These are phyloP conservation scores for Myotis yumanensis DNA, from an alignment of 2,113 vertebrate genomes.

Conservation along the genomic window DNA sequence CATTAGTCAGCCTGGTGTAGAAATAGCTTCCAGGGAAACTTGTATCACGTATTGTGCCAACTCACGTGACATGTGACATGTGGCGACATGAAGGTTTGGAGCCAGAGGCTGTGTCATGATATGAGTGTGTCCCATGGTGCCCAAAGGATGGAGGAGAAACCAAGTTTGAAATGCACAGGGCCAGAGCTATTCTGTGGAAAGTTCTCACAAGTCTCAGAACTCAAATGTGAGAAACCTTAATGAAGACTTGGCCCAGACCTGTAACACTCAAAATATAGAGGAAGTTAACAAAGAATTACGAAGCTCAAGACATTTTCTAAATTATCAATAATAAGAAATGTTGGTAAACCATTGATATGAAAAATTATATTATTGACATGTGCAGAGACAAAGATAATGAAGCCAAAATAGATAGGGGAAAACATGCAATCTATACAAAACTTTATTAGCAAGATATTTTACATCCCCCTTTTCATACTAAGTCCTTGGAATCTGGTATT, in stretches of 20 bases:
- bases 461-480: background rate
- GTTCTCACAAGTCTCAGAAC: background rate
- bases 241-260: background rate
- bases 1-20: background rate
- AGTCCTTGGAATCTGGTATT: background rate
- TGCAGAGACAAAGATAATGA: background rate
- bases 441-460: background rate
- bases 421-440: background rate
- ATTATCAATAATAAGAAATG: background rate
- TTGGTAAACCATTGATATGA: background rate
- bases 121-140: background rate
- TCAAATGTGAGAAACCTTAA: background rate
- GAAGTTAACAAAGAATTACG: background rate
- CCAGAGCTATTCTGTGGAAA: background rate
- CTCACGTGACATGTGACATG: background rate
- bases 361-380: background rate
- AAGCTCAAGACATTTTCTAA: background rate
- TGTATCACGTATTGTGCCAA: background rate
- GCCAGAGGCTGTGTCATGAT: background rate
- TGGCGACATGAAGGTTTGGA: constrained; percentile 4
- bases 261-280: background rate
- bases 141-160: background rate
- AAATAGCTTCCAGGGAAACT: constrained; percentile 25
- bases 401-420: background rate
- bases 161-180: background rate